These are phyloP conservation scores for Diarsia rubi DNA, from an alignment of 2,888 invertebrate genomes.

Conservation along the genomic window DNA sequence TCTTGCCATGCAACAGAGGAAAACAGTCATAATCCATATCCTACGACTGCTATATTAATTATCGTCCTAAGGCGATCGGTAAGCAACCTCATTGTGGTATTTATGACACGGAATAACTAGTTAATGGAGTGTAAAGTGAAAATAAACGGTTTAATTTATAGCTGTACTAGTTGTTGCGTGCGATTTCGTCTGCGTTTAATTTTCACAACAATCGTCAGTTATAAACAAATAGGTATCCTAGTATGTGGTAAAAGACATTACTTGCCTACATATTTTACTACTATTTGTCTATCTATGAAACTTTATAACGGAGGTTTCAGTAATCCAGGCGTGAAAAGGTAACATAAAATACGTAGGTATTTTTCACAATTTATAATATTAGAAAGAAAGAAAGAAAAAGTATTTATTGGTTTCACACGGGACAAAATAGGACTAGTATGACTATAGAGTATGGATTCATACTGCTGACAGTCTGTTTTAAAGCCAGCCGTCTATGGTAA, in stretches of 20 bases:
- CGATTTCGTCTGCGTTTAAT: background rate
- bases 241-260: background rate
- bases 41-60: conserved; percentile 61
- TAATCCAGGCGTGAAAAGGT: background rate
- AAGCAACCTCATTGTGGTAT: conserved; percentile 57
- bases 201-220: background rate
- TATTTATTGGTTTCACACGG: no score
- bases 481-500: background rate
- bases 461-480: background rate
- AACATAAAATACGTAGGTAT: background rate
- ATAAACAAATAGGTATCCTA: background rate
- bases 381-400: no score
- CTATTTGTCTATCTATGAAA: background rate
- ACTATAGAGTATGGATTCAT: no score
- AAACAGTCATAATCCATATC: conserved; percentile 63
- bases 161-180: background rate
- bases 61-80: conserved; percentile 58
- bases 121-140: conserved; percentile 26
- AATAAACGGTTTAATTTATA: background rate
- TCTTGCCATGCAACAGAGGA: conserved; percentile 51
- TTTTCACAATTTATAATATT: background rate
- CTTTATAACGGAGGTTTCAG: background rate
- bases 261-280: no score
- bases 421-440: no score
- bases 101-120: conserved; percentile 26